Conservation (phyloP, 2,888 invertebrate genomes). For the Prenolepis imparis region DNA sequence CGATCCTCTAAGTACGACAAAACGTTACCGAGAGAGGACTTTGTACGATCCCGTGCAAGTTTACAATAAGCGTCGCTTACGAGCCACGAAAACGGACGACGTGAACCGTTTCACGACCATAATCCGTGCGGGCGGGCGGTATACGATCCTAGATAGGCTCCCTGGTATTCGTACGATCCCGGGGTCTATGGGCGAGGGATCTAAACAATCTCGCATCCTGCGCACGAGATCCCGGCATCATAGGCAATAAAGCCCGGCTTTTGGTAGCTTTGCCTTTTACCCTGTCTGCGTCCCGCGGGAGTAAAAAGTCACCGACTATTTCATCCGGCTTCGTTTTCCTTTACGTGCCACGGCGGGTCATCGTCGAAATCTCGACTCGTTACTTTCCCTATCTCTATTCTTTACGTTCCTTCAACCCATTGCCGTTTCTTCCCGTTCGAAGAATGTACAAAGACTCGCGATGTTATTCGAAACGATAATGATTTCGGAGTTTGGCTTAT, state of each 20-base stretch:
- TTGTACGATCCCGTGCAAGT: conserved; percentile 68
- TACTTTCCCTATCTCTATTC: conserved; percentile 59
- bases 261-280: conserved; percentile 76
- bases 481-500: conserved; percentile 42
- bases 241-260: conserved; percentile 76
- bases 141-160: conserved; percentile 78
- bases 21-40: conserved; percentile 64
- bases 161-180: conserved; percentile 73
- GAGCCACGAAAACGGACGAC: conserved; percentile 76
- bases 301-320: conserved; percentile 72
- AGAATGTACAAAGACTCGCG: conserved; percentile 39
- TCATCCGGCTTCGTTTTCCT: conserved; percentile 66
- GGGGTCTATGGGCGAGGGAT: conserved; percentile 75
- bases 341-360: conserved; percentile 58
- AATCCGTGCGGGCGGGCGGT: conserved; percentile 70
- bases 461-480: conserved; percentile 46
- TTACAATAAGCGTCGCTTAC: conserved; percentile 77
- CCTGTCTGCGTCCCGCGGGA: conserved; percentile 61
- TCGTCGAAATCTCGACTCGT: conserved; percentile 63
- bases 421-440: not conserved
- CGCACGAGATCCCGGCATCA: conserved; percentile 65
- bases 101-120: conserved; percentile 74
- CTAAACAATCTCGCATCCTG: conserved; percentile 78
- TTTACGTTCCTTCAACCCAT: conserved; percentile 23
- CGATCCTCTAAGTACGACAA: conserved; percentile 69